phyloP scores from a whole-genome alignment of 2,888 invertebrate genomes.

The Agrilus biguttatus region DNA sequence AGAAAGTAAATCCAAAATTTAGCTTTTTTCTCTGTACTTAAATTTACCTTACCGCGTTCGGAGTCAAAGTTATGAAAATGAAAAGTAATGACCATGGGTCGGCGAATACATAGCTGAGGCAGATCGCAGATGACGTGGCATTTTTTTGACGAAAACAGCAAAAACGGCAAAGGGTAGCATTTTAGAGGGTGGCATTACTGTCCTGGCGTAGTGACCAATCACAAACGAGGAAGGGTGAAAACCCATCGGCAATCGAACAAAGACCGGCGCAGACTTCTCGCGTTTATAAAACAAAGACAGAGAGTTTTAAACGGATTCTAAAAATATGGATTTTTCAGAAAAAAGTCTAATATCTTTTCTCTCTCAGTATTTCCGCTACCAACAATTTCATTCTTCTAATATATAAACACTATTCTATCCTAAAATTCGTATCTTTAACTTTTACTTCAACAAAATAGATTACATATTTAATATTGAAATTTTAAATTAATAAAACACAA shows the following conservation, averaged over 20 bases:
- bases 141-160: conserved; percentile 17
- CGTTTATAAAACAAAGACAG: conserved; percentile 1
- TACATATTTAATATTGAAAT: too few species aligned
- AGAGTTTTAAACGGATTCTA: neutral
- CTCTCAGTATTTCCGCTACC: too few species aligned
- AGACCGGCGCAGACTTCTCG: conserved; percentile 9
- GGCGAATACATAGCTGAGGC: conserved; percentile 4
- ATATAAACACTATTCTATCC: too few species aligned
- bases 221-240: conserved; percentile 19
- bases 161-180: conserved; percentile 21
- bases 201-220: conserved; percentile 22
- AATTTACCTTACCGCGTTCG: too few species aligned
- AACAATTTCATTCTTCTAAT: too few species aligned
- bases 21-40: too few species aligned
- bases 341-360: neutral
- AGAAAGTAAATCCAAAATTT: too few species aligned
- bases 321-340: conserved; percentile 2
- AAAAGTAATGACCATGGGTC: neutral
- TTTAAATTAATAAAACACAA: too few species aligned
- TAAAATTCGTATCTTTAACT: too few species aligned
- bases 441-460: too few species aligned
- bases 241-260: conserved; percentile 16
- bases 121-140: conserved; percentile 15
- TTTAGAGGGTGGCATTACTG: conserved; percentile 22
- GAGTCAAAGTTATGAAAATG: too few species aligned